Percentiles rank a stretch among this genome's conserved stretches.
Evolutionary conservation across 2,888 invertebrate genomes (phyloP).

Genomic region (Melieria picta): DNA sequence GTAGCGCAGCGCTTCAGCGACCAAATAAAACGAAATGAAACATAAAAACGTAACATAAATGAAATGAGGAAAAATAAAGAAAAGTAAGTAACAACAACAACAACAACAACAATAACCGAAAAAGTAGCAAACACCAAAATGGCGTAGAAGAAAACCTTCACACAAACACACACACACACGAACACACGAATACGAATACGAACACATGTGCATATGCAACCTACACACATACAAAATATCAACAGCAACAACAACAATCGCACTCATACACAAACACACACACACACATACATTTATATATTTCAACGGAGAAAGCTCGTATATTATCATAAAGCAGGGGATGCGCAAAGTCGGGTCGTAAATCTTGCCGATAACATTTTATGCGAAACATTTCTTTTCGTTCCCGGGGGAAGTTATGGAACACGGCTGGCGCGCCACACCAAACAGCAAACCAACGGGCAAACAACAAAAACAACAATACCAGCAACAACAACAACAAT

Average conservation of each 20-base stretch:
- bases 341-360: conserved; percentile 68
- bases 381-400: conserved; percentile 67
- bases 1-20: too few species aligned
- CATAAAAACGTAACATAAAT: too few species aligned
- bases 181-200: not conserved
- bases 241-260: not conserved
- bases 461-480: conserved; percentile 2
- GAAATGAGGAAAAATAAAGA: too few species aligned
- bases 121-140: conserved; percentile 8
- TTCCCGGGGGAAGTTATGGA: conserved; percentile 48
- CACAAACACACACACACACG: conserved; percentile 19
- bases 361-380: conserved; percentile 68
- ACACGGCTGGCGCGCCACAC: not conserved
- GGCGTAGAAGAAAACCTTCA: conserved; percentile 46
- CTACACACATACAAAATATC: conserved; percentile 9
- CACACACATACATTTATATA: conserved; percentile 32
- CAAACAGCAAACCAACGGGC: too few species aligned
- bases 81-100: too few species aligned
- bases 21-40: too few species aligned
- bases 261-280: conserved; percentile 20
- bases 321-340: conserved; percentile 66
- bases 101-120: too few species aligned
- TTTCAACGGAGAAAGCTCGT: conserved; percentile 66
- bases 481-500: conserved; percentile 43
- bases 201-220: not conserved